Evolutionary conservation across 2,113 vertebrate species (phyloP).

Genomic region (Propithecus coquereli): DNA sequence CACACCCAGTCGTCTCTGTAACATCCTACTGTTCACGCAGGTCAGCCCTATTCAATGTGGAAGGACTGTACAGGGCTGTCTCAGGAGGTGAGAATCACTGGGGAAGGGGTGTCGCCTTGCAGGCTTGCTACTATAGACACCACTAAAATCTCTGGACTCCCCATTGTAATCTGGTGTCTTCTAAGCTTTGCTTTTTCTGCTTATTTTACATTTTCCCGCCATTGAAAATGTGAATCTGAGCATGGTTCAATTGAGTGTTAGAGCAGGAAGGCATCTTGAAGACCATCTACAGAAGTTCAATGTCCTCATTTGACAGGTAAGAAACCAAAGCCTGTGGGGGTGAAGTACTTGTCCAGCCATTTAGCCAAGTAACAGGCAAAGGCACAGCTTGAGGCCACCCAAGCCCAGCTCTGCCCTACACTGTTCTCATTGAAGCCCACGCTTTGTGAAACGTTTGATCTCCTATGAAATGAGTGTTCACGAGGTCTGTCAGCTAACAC

Average conservation of each 20-base stretch:
- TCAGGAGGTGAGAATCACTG: not conserved
- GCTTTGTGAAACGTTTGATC: not conserved
- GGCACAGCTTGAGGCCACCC: not conserved
- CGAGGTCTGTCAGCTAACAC: not conserved
- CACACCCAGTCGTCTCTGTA: not conserved
- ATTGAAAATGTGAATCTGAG: not conserved
- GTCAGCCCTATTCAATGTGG: not conserved
- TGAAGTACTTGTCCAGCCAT: not conserved
- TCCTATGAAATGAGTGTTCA: not conserved
- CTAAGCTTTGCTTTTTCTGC: not conserved
- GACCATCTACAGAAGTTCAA: not conserved
- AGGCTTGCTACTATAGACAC: not conserved
- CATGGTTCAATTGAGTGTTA: not conserved
- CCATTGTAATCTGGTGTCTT: not conserved
- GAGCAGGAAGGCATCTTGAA: not conserved
- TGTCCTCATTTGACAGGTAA: not conserved
- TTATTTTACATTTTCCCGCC: not conserved
- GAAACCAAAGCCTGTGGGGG: not conserved
- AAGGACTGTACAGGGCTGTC: not conserved
- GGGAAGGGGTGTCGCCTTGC: not conserved
- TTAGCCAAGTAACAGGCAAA: not conserved
- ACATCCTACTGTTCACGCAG: not conserved
- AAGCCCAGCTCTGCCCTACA: accelerated
- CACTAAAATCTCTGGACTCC: not conserved
- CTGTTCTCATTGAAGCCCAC: not conserved